phyloP scores from a whole-genome alignment of 1,140 invertebrate species.

The Tetragnatha versicolor region DNA sequence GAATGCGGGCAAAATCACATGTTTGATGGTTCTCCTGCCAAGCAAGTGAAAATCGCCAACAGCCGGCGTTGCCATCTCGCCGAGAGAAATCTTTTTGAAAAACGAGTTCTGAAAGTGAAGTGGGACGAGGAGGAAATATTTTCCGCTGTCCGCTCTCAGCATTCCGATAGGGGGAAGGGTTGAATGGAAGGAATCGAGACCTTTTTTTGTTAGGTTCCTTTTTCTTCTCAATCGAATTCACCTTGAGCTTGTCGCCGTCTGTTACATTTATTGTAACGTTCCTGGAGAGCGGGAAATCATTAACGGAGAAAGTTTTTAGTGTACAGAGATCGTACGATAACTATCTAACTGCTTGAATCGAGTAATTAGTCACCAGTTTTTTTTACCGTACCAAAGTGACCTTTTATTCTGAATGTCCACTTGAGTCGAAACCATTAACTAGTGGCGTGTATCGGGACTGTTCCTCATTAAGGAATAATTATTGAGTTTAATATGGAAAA shows the following conservation, averaged over 20 bases:
- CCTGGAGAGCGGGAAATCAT: background rate
- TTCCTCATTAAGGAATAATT: too few relatives aligned
- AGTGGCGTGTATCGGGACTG: too few relatives aligned
- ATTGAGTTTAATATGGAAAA: too few relatives aligned
- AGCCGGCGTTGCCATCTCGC: background rate
- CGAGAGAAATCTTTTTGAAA: background rate
- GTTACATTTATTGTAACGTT: too few relatives aligned
- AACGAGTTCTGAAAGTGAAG: background rate
- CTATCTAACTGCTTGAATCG: background rate
- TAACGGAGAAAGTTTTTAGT: background rate
- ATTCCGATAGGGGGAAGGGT: background rate
- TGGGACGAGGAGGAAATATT: background rate
- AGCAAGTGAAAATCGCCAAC: background rate
- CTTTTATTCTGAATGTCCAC: too few relatives aligned
- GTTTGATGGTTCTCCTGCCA: too few relatives aligned
- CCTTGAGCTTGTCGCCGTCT: background rate
- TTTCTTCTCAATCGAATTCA: conserved; percentile 3
- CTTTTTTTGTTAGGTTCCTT: too few relatives aligned
- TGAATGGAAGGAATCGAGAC: background rate
- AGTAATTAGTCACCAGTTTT: background rate
- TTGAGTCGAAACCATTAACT: too few relatives aligned
- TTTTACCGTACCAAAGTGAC: background rate
- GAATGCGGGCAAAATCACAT: too few relatives aligned
- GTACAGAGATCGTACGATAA: background rate
- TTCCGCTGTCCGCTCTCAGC: background rate